Conservation (phyloP, 2,113 vertebrate species). For the Mormyrus lacerda region DNA sequence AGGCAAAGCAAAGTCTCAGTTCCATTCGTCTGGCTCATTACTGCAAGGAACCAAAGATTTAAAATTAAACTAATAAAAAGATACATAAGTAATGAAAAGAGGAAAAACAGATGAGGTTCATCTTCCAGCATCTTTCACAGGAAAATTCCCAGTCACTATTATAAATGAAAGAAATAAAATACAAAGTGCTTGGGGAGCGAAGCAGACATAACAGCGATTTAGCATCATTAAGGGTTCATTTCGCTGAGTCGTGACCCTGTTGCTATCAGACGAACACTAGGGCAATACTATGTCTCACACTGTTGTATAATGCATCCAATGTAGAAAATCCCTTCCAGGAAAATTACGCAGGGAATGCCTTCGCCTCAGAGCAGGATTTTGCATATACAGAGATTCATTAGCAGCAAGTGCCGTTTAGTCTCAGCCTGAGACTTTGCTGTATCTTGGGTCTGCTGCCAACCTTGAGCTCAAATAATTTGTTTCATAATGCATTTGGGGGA, state of each 20-base stretch:
- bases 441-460: not conserved
- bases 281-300: not conserved
- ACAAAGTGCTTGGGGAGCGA: not conserved
- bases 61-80: not conserved
- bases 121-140: not conserved
- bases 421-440: not conserved
- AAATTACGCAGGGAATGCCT: not conserved
- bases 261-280: not conserved
- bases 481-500: not conserved
- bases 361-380: not conserved
- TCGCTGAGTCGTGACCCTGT: not conserved
- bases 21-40: not conserved
- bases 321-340: not conserved
- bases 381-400: not conserved
- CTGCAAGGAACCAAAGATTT: not conserved
- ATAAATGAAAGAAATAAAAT: not conserved
- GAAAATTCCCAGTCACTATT: not conserved
- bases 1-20: not conserved
- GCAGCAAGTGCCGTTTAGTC: not conserved
- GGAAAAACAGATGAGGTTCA: not conserved
- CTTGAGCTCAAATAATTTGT: not conserved
- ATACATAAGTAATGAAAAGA: not conserved
- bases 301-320: not conserved
- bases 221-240: not conserved
- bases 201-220: not conserved